Evolutionary conservation across 2,888 invertebrate species (phyloP), one percentile per base, ranked within the genome.

Genomic region (Papilio protenor): DNA sequence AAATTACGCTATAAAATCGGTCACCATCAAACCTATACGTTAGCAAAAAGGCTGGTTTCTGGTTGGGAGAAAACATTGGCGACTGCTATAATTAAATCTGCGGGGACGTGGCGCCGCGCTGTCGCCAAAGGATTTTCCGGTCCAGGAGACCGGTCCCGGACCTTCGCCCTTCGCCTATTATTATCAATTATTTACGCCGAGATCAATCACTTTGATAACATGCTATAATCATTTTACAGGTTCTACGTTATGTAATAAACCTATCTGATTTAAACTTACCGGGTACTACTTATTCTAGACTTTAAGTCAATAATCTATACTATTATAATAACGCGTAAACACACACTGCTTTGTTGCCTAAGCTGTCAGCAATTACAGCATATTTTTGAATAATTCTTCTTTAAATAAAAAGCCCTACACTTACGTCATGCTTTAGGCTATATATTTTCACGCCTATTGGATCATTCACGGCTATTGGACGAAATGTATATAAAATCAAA

Each of bases 61-160:
- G n/a, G n/a, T 8, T 64, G n/a, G 40, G 18, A 40, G 33, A 33
- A 16, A 64, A 64, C 64, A 64, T 40, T 40, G 21, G 12, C 23
- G 64, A 40, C 12, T 49, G 49, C 40, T n/a, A 74, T 73, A 73
- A 61, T 73, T 61, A 73, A 73, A 47, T 73, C 73, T 57, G 61
- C 73, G 33, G 12, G 55, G 70, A 71, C 80, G 59, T 59, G 83
- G 82, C 82, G 83, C 81, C 84, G 82, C 76, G 79, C 70, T 81
- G 83, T 84, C 86, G 85, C 83, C 84, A 81, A 84, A 84, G 85
- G 85, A 89, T 89, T 88, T 87, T 85, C 87, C 88, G 87, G 89
- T 90, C 90, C 87, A 85, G 80, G 81, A 81, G 86, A 88, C 87
- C 88, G 87, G 89, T 90, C 89, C 84, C 81, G 80, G 84, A 85